These are phyloP conservation scores for Astropecten irregularis DNA, from an alignment of 53 echinoderm and acorn worm species.

Conservation along the genomic window DNA sequence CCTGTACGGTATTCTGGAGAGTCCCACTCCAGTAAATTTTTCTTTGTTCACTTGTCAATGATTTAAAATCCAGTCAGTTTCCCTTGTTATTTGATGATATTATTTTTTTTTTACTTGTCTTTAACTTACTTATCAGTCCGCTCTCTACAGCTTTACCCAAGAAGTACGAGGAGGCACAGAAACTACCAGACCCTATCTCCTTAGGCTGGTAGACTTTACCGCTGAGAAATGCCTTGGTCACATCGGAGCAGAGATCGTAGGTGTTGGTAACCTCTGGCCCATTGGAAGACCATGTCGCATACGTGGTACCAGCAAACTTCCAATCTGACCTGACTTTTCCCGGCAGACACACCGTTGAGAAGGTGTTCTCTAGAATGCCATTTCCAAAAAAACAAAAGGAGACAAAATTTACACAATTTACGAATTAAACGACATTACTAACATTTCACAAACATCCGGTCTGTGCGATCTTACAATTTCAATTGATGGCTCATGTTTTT, in stretches of 20 bases:
- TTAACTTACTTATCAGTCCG: slow-evolving; percentile 73
- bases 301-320: slow-evolving; percentile 70
- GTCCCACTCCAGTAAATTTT: too few relatives aligned
- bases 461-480: too few relatives aligned
- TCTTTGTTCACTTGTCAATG: too few relatives aligned
- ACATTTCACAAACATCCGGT: too few relatives aligned
- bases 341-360: slow-evolving; percentile 72
- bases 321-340: slow-evolving; percentile 56
- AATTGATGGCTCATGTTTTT: too few relatives aligned
- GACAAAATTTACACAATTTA: too few relatives aligned
- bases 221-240: slow-evolving; percentile 50
- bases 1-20: too few relatives aligned
- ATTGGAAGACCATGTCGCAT: slow-evolving; percentile 50
- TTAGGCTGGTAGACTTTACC: slow-evolving; percentile 62
- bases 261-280: not conserved
- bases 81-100: too few relatives aligned
- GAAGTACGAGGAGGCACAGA: slow-evolving; percentile 87
- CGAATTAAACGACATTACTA: too few relatives aligned
- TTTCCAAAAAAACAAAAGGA: not conserved
- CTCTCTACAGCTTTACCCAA: slow-evolving; percentile 69
- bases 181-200: slow-evolving; percentile 58
- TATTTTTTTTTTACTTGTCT: too few relatives aligned
- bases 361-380: slow-evolving; percentile 29
- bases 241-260: slow-evolving; percentile 53
- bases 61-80: too few relatives aligned